A percentile compares a stretch with the other conserved stretches of the same genome.
Conservation (phyloP, 37 sponge, comb jelly and placozoan genomes). For the Crambe crambe region DNA sequence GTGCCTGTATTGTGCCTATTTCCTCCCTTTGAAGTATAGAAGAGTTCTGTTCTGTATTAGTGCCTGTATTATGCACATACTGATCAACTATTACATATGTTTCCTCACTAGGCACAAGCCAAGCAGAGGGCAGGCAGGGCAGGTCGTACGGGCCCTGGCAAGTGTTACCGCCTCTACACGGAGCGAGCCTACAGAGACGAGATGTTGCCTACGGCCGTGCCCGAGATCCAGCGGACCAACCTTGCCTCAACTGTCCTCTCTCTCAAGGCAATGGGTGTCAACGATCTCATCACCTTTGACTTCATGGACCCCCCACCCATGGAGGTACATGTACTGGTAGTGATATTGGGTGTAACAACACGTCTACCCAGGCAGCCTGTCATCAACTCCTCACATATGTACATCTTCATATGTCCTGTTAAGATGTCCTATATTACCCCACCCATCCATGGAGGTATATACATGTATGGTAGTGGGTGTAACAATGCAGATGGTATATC, state of each 20-base stretch:
- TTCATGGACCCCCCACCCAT: constrained; percentile 99
- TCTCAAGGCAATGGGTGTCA: constrained; percentile 97
- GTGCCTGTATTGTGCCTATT: not conserved
- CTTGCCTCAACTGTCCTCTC: constrained; percentile 89
- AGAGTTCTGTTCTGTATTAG: too few relatives aligned
- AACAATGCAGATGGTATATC: too few relatives aligned
- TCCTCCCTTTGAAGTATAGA: too few relatives aligned
- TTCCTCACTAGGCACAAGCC: constrained; percentile 84
- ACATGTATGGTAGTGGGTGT: too few relatives aligned
- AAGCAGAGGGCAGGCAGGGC: constrained; percentile 97
- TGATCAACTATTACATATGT: not conserved
- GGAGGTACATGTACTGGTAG: constrained; percentile 75
- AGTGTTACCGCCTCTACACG: constrained; percentile 96
- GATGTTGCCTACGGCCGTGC: constrained; percentile 97
- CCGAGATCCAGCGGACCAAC: constrained; percentile 98
- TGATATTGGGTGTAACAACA: too few relatives aligned
- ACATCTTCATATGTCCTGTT: too few relatives aligned
- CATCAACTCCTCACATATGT: too few relatives aligned
- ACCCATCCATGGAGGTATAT: too few relatives aligned
- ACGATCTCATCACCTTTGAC: constrained; percentile 95
- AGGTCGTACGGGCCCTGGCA: constrained; percentile 96
- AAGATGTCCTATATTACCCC: too few relatives aligned
- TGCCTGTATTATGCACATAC: too few relatives aligned
- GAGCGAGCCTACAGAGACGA: constrained; percentile 97
- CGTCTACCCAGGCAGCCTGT: too few relatives aligned